Percentiles rank a stretch among this genome's conserved stretches.
These are phyloP conservation scores for Patella pellucida DNA, from an alignment of 2,888 invertebrate species.

Conservation along the genomic window DNA sequence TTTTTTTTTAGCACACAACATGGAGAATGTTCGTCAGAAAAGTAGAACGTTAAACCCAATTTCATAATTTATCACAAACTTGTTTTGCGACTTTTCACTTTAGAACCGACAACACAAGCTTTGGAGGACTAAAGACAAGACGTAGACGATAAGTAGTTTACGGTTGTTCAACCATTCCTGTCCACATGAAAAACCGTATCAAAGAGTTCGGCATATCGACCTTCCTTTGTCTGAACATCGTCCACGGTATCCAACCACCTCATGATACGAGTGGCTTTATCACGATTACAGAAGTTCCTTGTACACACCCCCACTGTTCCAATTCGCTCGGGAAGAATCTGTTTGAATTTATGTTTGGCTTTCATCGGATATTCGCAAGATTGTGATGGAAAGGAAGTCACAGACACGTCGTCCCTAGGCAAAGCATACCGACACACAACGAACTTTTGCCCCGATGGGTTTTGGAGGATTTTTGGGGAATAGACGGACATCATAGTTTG, in stretches of 20 bases:
- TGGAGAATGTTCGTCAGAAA: too few species aligned
- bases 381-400: neutral
- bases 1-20: too few species aligned
- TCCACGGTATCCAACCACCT: slow-evolving; percentile 22
- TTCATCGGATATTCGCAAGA: neutral
- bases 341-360: neutral
- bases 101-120: too few species aligned
- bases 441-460: neutral
- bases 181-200: neutral
- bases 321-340: neutral
- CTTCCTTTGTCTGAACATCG: slow-evolving; percentile 20
- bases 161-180: neutral
- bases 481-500: neutral
- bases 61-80: too few species aligned
- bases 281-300: slow-evolving; percentile 21
- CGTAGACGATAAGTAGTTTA: too few species aligned
- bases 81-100: too few species aligned
- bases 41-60: too few species aligned
- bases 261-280: slow-evolving; percentile 23
- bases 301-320: neutral
- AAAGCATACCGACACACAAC: neutral
- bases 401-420: neutral
- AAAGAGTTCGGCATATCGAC: slow-evolving; percentile 19
- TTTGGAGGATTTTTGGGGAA: neutral
- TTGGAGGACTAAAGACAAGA: too few species aligned